Evolutionary conservation across 1,140 invertebrate genomes (phyloP).

Genomic region (Acyrthosiphon pisum): DNA sequence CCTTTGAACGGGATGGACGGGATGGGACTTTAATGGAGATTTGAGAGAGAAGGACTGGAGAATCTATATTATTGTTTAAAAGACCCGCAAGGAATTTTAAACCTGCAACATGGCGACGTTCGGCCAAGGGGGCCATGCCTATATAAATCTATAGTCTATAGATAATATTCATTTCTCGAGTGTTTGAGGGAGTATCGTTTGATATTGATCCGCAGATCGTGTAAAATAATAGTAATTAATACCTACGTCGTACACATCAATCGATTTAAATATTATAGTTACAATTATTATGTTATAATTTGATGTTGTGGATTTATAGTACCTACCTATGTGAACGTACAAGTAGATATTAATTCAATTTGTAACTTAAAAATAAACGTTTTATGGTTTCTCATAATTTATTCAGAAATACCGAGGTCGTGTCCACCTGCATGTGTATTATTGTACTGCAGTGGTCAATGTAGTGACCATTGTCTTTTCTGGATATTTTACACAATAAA

Average conservation of each 20-base stretch:
- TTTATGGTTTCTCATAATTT: not conserved
- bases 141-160: not conserved
- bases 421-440: not conserved
- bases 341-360: not conserved
- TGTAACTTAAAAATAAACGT: not conserved
- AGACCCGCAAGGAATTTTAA: too few relatives aligned
- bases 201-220: not conserved
- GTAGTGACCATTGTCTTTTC: not conserved
- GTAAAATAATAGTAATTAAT: too few relatives aligned
- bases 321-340: too few relatives aligned
- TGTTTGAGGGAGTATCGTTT: not conserved
- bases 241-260: not conserved
- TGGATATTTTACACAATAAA: not conserved
- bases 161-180: not conserved
- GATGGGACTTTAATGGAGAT: too few relatives aligned
- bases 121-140: too few relatives aligned
- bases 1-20: too few relatives aligned
- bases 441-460: not conserved
- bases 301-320: not conserved
- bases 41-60: too few relatives aligned
- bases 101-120: too few relatives aligned
- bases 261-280: not conserved
- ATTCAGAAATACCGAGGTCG: not conserved
- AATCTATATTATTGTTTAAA: too few relatives aligned
- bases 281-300: not conserved